These are phyloP conservation scores for Creontiades dilutus DNA, from an alignment of 2,888 invertebrate genomes.

Conservation along the genomic window DNA sequence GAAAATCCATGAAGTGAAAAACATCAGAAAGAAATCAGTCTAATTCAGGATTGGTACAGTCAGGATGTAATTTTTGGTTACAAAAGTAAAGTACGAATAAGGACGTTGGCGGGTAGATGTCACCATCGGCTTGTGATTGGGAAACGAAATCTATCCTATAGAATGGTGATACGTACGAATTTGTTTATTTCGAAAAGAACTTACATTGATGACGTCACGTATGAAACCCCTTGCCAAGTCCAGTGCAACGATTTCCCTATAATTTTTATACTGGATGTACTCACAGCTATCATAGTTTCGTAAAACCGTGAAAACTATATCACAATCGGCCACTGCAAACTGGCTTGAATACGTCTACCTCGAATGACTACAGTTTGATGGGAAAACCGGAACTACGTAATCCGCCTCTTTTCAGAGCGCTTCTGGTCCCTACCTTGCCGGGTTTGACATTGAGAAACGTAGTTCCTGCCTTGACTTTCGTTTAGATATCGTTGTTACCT, in stretches of 20 bases:
- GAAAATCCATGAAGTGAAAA: no score
- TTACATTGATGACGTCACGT: slow-evolving; percentile 24
- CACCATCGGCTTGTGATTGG: no score
- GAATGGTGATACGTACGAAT: no score
- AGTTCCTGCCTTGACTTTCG: not conserved
- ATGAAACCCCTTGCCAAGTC: slow-evolving; percentile 37
- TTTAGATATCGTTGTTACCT: not conserved
- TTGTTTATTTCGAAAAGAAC: not conserved
- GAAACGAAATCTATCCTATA: no score
- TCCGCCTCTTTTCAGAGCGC: not conserved
- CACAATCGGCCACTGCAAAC: not conserved
- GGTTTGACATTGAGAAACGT: not conserved
- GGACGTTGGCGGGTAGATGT: no score
- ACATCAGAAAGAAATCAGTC: no score
- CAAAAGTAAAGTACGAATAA: no score
- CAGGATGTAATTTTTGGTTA: no score
- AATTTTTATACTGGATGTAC: slow-evolving; percentile 30
- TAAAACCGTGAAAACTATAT: not conserved
- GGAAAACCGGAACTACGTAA: not conserved
- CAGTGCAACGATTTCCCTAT: slow-evolving; percentile 7
- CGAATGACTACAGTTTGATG: not conserved
- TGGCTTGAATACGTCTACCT: not conserved
- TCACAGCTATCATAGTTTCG: not conserved
- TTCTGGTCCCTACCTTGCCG: not conserved
- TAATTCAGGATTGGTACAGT: no score